A percentile compares a stretch with the other conserved stretches of the same genome.
Conservation (phyloP, 2,888 invertebrate genomes). For the Drosophila kokeensis region DNA sequence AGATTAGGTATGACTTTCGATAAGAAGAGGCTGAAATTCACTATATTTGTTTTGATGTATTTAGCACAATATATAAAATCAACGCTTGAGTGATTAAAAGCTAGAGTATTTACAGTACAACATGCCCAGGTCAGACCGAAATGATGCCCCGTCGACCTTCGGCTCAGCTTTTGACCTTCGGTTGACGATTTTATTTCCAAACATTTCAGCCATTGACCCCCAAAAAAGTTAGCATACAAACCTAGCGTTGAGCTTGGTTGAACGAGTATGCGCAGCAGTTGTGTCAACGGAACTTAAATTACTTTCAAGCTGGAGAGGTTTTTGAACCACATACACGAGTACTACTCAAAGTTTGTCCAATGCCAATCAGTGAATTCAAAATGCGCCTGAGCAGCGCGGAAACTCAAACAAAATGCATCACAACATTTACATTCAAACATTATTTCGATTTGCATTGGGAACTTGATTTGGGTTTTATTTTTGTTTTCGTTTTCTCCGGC, state of each 20-base stretch:
- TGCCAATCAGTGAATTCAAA: constrained; percentile 37
- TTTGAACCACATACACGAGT: constrained; percentile 62
- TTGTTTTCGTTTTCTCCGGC: constrained; percentile 4
- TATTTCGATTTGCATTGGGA: constrained; percentile 37
- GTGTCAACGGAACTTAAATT: constrained; percentile 77
- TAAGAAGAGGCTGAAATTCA: constrained; percentile 16
- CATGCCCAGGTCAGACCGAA: not conserved
- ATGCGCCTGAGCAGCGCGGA: constrained; percentile 36
- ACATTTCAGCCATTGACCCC: constrained; percentile 75
- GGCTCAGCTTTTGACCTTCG: constrained; percentile 61
- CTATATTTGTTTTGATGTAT: constrained; percentile 14
- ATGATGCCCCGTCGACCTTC: constrained; percentile 42
- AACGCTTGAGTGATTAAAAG: constrained; percentile 20
- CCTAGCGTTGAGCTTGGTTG: constrained; percentile 23
- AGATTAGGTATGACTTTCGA: not conserved
- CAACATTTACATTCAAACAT: constrained; percentile 42
- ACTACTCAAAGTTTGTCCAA: constrained; percentile 33
- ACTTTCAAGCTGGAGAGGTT: constrained; percentile 65
- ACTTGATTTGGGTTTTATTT: constrained; percentile 38
- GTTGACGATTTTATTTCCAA: constrained; percentile 42
- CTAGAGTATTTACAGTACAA: not conserved
- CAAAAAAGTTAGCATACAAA: constrained; percentile 32
- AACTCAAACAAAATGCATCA: constrained; percentile 42
- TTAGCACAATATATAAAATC: constrained; percentile 13
- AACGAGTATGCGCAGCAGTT: constrained; percentile 39